Percentiles rank a stretch among this genome's conserved stretches.
Evolutionary conservation across 2,888 invertebrate species (phyloP).

Genomic region (Papilio demoleus): DNA sequence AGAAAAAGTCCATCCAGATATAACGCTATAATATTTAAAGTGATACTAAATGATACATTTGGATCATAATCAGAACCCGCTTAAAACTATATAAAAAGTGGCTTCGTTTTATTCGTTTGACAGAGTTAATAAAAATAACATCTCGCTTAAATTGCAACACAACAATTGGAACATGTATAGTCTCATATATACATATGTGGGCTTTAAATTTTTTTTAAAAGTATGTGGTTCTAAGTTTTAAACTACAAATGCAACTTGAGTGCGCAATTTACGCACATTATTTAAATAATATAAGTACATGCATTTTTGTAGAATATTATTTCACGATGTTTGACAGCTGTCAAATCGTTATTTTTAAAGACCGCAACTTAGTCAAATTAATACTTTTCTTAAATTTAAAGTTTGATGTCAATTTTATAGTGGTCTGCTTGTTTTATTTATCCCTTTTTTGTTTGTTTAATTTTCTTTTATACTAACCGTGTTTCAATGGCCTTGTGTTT

Average conservation of each 20-base stretch:
- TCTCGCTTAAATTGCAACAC: not conserved
- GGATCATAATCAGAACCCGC: not conserved
- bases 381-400: conserved; percentile 44
- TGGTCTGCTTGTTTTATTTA: conserved; percentile 47
- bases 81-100: not conserved
- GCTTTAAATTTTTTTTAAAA: not conserved
- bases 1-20: not conserved
- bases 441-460: conserved; percentile 49
- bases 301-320: conserved; percentile 1
- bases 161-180: conserved; percentile 6
- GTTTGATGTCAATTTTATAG: conserved; percentile 44
- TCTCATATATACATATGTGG: not conserved
- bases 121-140: not conserved
- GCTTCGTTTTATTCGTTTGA: not conserved
- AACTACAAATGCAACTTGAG: conserved; percentile 2
- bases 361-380: conserved; percentile 51
- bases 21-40: not conserved
- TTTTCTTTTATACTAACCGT: conserved; percentile 66
- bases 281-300: conserved; percentile 1
- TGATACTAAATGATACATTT: not conserved
- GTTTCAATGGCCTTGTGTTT: conserved; percentile 63
- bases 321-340: conserved; percentile 23
- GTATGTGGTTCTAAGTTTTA: not conserved
- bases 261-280: conserved; percentile 13
- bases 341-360: conserved; percentile 43